phyloP scores from a whole-genome alignment of 1,140 invertebrate genomes.

The Drosophila ambigua region DNA sequence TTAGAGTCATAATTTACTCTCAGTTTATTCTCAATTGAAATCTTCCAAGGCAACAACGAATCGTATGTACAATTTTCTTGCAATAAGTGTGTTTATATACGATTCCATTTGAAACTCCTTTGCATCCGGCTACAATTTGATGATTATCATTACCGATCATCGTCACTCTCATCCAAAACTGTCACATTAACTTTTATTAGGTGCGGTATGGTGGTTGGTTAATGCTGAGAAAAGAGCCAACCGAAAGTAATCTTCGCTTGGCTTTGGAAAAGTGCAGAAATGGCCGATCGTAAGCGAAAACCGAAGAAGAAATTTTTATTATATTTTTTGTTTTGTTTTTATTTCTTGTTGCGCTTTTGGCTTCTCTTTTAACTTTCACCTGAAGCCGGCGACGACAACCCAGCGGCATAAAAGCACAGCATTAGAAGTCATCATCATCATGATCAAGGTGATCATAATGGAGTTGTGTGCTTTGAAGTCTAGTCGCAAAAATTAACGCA shows the following conservation, averaged over 20 bases:
- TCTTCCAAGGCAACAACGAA: conserved; percentile 24
- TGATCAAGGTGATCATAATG: conserved; percentile 43
- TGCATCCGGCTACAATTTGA: conserved; percentile 45
- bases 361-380: conserved; percentile 52
- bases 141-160: conserved; percentile 25
- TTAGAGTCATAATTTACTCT: too few relatives aligned
- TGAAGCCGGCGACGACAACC: conserved; percentile 35
- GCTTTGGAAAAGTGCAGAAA: conserved; percentile 66
- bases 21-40: neutral
- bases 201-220: conserved; percentile 39
- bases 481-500: conserved; percentile 29
- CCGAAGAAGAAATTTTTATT: conserved; percentile 66
- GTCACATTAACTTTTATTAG: conserved; percentile 78
- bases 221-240: conserved; percentile 26
- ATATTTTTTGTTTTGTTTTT: conserved; percentile 29
- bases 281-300: conserved; percentile 52
- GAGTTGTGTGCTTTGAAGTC: conserved; percentile 32
- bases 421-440: conserved; percentile 67
- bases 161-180: conserved; percentile 57
- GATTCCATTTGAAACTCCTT: conserved; percentile 6
- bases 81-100: too few relatives aligned
- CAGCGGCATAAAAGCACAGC: conserved; percentile 52
- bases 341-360: conserved; percentile 3
- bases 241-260: conserved; percentile 69
- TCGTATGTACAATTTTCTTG: neutral